These are phyloP conservation scores for Peromyscus attwateri DNA, from an alignment of 2,797 vertebrate species.

Conservation along the genomic window DNA sequence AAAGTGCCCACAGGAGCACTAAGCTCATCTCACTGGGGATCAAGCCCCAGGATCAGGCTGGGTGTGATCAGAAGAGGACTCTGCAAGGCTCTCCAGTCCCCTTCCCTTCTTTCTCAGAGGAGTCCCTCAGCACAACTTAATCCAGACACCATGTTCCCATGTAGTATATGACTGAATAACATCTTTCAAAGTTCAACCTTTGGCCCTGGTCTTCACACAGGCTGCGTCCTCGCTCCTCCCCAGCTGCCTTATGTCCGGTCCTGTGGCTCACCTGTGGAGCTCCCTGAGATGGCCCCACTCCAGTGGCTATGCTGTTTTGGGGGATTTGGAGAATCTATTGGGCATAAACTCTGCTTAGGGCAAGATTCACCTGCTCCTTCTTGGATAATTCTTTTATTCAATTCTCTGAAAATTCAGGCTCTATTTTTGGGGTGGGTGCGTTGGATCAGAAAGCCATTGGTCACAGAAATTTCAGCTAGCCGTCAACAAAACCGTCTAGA, in stretches of 20 bases:
- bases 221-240: neutral
- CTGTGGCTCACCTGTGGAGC: neutral
- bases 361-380: neutral
- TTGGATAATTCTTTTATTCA: neutral
- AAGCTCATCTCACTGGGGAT: neutral
- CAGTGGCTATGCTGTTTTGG: neutral
- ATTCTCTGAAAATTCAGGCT: neutral
- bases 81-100: neutral
- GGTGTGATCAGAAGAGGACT: rapidly evolving
- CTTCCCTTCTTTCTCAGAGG: neutral
- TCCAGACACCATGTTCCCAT: neutral
- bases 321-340: neutral
- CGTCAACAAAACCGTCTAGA: conserved; percentile 82
- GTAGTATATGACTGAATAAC: neutral
- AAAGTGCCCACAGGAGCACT: rapidly evolving
- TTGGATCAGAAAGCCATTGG: conserved; percentile 71
- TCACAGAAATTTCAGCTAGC: conserved; percentile 71
- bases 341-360: neutral
- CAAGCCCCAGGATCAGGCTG: neutral
- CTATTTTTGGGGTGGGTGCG: neutral
- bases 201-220: too few species aligned
- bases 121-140: neutral
- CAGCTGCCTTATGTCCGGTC: neutral
- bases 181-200: neutral
- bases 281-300: neutral